These are phyloP conservation scores for Brachionus calyciflorus DNA, from an alignment of 1,140 invertebrate species.

Conservation along the genomic window DNA sequence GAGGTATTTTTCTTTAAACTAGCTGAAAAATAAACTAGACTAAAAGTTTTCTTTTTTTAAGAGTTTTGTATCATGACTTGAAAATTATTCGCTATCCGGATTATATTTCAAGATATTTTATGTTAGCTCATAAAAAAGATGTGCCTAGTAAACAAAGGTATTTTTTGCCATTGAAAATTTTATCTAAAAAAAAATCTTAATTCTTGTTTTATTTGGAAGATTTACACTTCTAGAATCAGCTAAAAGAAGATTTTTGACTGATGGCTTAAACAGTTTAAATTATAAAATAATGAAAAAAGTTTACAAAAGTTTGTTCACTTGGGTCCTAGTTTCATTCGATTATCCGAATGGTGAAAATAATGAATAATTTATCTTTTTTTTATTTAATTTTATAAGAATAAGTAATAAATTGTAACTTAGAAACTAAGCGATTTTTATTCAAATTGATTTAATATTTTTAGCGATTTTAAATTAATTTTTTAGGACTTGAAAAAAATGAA, in stretches of 20 bases:
- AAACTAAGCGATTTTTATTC: too few relatives aligned
- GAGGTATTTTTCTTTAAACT: background rate
- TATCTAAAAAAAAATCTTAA: background rate
- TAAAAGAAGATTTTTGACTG: background rate
- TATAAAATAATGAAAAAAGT: conserved; percentile 26
- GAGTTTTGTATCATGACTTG: conserved; percentile 16
- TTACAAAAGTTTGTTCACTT: conserved; percentile 14
- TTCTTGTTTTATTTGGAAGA: background rate
- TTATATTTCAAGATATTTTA: conserved; percentile 28
- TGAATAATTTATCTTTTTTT: background rate
- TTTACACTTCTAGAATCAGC: conserved; percentile 25
- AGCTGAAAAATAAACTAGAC: background rate
- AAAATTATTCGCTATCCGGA: conserved; percentile 43
- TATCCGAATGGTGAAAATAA: background rate
- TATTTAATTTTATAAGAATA: background rate
- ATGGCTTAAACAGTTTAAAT: conserved; percentile 21
- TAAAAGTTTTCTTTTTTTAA: background rate
- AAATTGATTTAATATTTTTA: too few relatives aligned
- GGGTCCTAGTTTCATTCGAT: conserved; percentile 27
- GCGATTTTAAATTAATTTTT: too few relatives aligned
- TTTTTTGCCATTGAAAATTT: too few relatives aligned
- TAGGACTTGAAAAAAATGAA: too few relatives aligned
- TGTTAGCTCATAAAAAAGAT: conserved; percentile 40
- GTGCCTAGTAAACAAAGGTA: conserved; percentile 31
- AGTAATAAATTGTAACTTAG: background rate